phyloP scores from a whole-genome alignment of 2,113 vertebrate genomes.

The Hemibagrus wyckioides region DNA sequence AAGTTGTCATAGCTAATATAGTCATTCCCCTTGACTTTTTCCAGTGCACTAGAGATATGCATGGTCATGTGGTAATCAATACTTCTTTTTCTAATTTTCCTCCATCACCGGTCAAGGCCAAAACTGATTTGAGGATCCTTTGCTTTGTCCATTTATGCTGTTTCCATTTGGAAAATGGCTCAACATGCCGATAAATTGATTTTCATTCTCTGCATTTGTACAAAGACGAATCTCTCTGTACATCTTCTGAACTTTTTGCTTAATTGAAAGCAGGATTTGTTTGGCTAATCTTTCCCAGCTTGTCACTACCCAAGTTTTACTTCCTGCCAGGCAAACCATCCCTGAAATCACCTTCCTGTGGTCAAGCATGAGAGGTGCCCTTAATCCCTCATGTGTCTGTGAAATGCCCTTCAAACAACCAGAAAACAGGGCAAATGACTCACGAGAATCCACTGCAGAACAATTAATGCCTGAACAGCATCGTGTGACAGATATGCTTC shows the following conservation, averaged over 20 bases:
- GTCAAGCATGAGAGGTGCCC: constrained; percentile 19
- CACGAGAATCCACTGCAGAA: constrained; percentile 3
- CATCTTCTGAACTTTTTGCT: background rate
- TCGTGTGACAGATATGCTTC: background rate
- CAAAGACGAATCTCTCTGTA: background rate
- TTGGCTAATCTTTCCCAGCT: background rate
- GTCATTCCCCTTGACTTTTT: background rate
- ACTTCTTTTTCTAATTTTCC: constrained; percentile 25
- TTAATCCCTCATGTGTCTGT: constrained; percentile 21
- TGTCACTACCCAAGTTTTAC: constrained; percentile 11
- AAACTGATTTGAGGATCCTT: constrained; percentile 1
- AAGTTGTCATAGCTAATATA: background rate
- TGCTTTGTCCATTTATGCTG: constrained; percentile 9
- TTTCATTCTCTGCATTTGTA: constrained; percentile 10
- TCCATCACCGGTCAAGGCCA: background rate
- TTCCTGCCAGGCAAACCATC: constrained; percentile 15
- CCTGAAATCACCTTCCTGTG: constrained; percentile 25
- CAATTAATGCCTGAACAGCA: constrained; percentile 10
- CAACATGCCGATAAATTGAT: constrained; percentile 9
- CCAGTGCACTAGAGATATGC: background rate
- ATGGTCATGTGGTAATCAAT: constrained; percentile 22
- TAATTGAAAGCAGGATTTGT: background rate
- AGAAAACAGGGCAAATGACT: constrained; percentile 23
- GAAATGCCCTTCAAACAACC: constrained; percentile 19
- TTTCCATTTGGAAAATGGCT: constrained; percentile 37